Evolutionary conservation across 1,140 invertebrate genomes (phyloP).

Genomic region (Cydia strobilella): DNA sequence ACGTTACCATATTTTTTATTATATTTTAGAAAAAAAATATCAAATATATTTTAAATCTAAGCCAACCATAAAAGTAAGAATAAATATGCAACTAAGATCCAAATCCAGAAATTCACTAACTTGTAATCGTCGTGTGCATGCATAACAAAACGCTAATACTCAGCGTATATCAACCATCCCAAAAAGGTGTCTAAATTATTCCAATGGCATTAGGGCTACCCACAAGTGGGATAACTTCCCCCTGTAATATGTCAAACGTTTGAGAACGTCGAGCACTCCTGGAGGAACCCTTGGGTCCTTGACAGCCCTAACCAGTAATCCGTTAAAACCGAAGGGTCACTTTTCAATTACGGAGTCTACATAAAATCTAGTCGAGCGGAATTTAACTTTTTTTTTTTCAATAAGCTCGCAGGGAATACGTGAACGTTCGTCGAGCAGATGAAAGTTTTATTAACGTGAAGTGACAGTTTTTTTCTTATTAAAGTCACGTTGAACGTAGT

Average conservation of each 20-base stretch:
- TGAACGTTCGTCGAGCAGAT: neutral
- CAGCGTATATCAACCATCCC: neutral
- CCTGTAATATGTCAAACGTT: slow-evolving; percentile 48
- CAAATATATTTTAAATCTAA: no score
- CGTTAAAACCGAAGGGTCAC: slow-evolving; percentile 59
- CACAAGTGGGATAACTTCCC: slow-evolving; percentile 43
- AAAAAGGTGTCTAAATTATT: slow-evolving; percentile 29
- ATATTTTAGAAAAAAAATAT: no score
- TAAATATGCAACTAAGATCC: no score
- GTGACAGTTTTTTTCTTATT: neutral
- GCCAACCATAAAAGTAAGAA: no score
- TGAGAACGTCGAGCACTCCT: slow-evolving; percentile 38
- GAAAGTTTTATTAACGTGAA: neutral
- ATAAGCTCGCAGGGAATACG: slow-evolving; percentile 10
- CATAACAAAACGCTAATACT: neutral
- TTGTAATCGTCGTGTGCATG: neutral
- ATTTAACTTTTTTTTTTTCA: slow-evolving; percentile 30
- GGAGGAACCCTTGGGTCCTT: slow-evolving; percentile 39
- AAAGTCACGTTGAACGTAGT: no score
- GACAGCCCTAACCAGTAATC: slow-evolving; percentile 58
- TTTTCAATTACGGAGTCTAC: slow-evolving; percentile 60
- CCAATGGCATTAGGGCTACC: slow-evolving; percentile 23
- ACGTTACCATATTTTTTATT: no score
- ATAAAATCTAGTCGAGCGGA: slow-evolving; percentile 46
- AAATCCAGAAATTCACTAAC: no score